A percentile compares a stretch with the other conserved stretches of the same genome.
Evolutionary conservation across 2,113 vertebrate genomes (phyloP).

Genomic region (Aegypius monachus): DNA sequence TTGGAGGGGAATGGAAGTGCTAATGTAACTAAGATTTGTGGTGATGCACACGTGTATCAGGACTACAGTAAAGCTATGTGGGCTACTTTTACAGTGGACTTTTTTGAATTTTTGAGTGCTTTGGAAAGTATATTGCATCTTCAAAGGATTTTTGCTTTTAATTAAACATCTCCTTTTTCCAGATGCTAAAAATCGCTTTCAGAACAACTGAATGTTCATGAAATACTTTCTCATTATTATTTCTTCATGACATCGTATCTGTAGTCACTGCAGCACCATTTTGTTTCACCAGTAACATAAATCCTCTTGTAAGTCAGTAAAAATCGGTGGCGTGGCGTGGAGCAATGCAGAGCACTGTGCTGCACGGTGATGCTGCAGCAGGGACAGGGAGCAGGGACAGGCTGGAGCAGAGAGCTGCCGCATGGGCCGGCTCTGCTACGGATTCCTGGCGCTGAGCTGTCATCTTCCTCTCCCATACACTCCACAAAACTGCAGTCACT

Average conservation of each 20-base stretch:
- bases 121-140: neutral
- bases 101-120: neutral
- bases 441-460: neutral
- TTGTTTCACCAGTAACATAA: neutral
- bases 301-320: neutral
- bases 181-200: neutral
- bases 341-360: accelerated
- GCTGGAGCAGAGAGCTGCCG: neutral
- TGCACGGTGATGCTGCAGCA: accelerated
- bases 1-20: neutral
- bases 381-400: neutral
- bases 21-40: neutral
- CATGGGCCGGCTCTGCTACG: accelerated
- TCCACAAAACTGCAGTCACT: neutral
- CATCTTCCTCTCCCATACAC: neutral
- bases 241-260: neutral
- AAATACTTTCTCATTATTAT: neutral
- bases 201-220: accelerated
- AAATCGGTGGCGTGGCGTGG: neutral
- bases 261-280: neutral
- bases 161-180: neutral
- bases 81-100: neutral
- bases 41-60: neutral
- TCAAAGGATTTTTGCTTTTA: neutral
- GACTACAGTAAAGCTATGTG: neutral